A percentile compares a stretch with the other conserved stretches of the same genome.
These are phyloP conservation scores for Rhopalosiphum padi DNA, from an alignment of 1,140 invertebrate genomes.

Conservation along the genomic window DNA sequence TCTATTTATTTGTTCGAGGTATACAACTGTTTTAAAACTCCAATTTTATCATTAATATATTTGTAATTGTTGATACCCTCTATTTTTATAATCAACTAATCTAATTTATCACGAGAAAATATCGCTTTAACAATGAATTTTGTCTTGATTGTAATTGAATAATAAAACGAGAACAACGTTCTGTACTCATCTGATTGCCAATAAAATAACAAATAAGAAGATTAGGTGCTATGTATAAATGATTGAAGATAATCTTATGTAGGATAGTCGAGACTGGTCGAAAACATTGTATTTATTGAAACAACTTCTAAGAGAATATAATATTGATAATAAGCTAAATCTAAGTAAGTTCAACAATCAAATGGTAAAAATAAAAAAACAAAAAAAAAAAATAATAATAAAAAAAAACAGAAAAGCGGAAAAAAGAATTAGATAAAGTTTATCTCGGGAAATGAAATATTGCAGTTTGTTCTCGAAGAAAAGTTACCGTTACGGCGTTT, in stretches of 20 bases:
- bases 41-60: neutral
- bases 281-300: neutral
- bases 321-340: slow-evolving; percentile 3
- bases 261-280: neutral
- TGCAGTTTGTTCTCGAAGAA: slow-evolving; percentile 33
- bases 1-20: neutral
- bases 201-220: neutral
- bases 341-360: slow-evolving; percentile 20
- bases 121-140: neutral
- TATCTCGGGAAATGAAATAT: slow-evolving; percentile 46
- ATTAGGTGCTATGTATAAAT: neutral
- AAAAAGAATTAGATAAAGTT: slow-evolving; percentile 48
- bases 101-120: neutral
- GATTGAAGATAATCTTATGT: neutral
- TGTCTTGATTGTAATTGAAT: neutral
- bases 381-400: neutral
- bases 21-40: neutral
- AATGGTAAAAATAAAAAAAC: neutral
- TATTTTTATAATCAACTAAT: neutral
- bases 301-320: neutral
- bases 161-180: neutral
- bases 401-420: neutral
- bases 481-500: slow-evolving; percentile 43
- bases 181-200: neutral
- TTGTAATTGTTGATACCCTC: neutral